These are phyloP conservation scores for Todus mexicanus DNA, from an alignment of 2,797 vertebrate genomes.

Conservation along the genomic window DNA sequence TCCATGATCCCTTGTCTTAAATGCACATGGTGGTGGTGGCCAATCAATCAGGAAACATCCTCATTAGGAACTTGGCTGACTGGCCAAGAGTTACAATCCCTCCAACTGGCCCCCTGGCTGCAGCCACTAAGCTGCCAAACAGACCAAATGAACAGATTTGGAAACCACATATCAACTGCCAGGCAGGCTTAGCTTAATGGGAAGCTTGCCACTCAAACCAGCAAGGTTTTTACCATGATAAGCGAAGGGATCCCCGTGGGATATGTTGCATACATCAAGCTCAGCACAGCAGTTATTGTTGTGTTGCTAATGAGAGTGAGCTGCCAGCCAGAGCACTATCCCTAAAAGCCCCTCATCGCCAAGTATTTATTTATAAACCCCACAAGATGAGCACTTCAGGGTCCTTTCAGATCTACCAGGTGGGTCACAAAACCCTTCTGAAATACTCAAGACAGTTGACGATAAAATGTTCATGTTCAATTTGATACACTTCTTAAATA, in stretches of 20 bases:
- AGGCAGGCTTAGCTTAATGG: neutral
- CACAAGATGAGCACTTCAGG: neutral
- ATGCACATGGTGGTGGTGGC: neutral
- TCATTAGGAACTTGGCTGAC: slow-evolving; percentile 23
- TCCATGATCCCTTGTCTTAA: neutral
- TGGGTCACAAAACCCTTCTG: neutral
- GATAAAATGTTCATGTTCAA: neutral
- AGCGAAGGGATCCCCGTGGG: neutral
- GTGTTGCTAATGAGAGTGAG: neutral
- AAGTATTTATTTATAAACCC: neutral
- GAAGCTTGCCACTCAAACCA: neutral
- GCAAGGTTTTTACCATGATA: neutral
- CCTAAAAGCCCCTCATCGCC: neutral
- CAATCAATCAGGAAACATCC: neutral
- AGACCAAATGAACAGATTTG: slow-evolving; percentile 14
- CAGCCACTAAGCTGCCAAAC: slow-evolving; percentile 35
- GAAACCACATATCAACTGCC: neutral
- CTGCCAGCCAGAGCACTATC: neutral
- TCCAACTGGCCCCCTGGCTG: slow-evolving; percentile 19
- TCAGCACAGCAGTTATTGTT: neutral
- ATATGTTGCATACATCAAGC: neutral
- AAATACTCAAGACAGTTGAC: neutral
- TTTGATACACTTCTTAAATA: neutral
- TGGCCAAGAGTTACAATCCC: slow-evolving; percentile 15
- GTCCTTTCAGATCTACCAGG: neutral